Conservation (phyloP, 1,140 invertebrate species). For the Drosophila mayri region DNA sequence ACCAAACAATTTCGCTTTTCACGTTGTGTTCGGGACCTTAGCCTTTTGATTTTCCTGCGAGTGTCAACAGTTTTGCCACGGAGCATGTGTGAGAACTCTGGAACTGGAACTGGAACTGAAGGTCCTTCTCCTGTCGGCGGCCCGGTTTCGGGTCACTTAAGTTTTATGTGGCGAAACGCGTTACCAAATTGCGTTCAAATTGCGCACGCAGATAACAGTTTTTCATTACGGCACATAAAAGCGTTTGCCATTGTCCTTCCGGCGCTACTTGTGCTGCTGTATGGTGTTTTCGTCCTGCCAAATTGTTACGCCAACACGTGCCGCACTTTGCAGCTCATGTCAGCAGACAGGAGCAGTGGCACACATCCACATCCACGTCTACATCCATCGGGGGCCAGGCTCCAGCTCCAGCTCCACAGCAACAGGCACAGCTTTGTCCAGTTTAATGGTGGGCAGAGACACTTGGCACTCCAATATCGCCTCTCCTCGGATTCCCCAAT, state of each 20-base stretch:
- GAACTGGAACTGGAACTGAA: conserved; percentile 12
- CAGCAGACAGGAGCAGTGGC: conserved; percentile 44
- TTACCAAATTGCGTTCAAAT: conserved; percentile 83
- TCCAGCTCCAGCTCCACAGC: conserved; percentile 24
- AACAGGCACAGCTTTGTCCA: conserved; percentile 67
- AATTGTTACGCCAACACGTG: conserved; percentile 81
- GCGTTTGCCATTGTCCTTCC: conserved; percentile 52
- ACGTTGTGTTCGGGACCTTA: conserved; percentile 18
- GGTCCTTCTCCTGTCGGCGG: conserved; percentile 8
- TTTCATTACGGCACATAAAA: conserved; percentile 83
- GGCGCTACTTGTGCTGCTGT: conserved; percentile 27
- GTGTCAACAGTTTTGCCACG: conserved; percentile 74
- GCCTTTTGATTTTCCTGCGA: conserved; percentile 64
- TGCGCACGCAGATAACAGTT: conserved; percentile 82
- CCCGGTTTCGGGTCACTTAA: conserved; percentile 79
- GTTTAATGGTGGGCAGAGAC: conserved; percentile 44
- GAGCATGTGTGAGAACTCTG: conserved; percentile 23
- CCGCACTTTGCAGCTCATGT: conserved; percentile 78
- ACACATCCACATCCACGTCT: conserved; percentile 14
- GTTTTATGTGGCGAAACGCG: conserved; percentile 81
- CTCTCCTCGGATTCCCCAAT: conserved; percentile 7
- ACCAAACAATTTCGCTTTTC: conserved; percentile 79
- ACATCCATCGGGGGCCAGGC: conserved; percentile 7
- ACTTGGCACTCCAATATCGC: conserved; percentile 15
- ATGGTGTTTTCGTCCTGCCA: conserved; percentile 41